Base-by-base conservation (phyloP, 2,888 invertebrate species). In the Odontocerum albicorne region DNA sequence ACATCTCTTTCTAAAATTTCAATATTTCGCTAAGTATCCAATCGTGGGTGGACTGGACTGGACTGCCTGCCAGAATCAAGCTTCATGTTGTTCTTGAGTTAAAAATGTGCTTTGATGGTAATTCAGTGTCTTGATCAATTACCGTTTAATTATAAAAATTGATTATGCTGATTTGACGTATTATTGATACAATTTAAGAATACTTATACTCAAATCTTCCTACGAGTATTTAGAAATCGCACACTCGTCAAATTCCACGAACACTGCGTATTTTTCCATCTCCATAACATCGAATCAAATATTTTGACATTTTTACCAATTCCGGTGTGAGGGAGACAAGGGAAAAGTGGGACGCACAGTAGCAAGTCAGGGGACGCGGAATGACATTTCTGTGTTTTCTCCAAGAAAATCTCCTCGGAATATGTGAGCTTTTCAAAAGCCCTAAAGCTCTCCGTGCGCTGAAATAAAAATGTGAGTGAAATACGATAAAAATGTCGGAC, bases 401-500 rank as follows among this genome's bases (percentile, higher is more conserved):
- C 6, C 46, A 16, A n/a, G 22, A 20, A n/a, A 31, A 12, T 46
- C 46, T 32, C 46, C 21, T 17, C 32, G 35, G 46, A 45, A 10
- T 19, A 12, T 46, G 46, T 46, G 21, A 13, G 8, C 20, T 36
- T 20, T 17, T 13, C 13, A 10, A 19, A 10, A 12, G 13, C 46
- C 12, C 35, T 13, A n/a, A 7, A 44, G 44, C 46, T 46, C 46
- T 35, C 46, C 22, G 13, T 19, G 16, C 46, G 32, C 16, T 21
- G 21, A 46, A 46, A 20, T 46, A 20, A 35, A 46, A 46, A 32
- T 46, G 46, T 33, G 46, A 46, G 20, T 46, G 46, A 46, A 46
- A 46, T 12, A 35, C 46, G 46, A 46, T 46, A 35, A 46, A 46
- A 35, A 35, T 31, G 44, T 44, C 32, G 32, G 44, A 44, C 44